Conservation (phyloP, 2,888 invertebrate species). For the Nymphalis urticae region DNA sequence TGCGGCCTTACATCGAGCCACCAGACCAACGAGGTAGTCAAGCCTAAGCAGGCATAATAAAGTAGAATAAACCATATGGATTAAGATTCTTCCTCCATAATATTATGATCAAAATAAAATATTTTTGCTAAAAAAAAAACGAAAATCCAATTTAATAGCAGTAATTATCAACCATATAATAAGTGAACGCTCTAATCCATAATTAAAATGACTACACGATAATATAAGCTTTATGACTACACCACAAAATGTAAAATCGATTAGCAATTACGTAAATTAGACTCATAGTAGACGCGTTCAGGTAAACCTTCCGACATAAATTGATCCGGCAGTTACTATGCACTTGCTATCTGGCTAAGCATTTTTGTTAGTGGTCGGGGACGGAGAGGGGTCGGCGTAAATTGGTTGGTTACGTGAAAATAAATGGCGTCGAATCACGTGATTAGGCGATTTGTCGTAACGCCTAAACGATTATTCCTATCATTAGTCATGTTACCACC, state of each 20-base stretch:
- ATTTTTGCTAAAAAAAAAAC: not conserved
- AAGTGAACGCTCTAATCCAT: constrained; percentile 19
- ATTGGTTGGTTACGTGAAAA: constrained; percentile 42
- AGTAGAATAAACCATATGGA: too few species aligned
- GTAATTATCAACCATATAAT: constrained; percentile 21
- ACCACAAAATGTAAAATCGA: constrained; percentile 43
- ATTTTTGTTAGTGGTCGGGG: constrained; percentile 27
- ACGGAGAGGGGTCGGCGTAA: constrained; percentile 25
- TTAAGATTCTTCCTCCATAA: too few species aligned
- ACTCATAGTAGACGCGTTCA: constrained; percentile 49
- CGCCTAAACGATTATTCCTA: constrained; percentile 70
- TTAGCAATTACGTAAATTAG: constrained; percentile 39
- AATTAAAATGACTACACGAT: constrained; percentile 5
- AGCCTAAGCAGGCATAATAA: too few species aligned
- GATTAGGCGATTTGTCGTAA: constrained; percentile 75
- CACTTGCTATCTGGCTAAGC: constrained; percentile 20
- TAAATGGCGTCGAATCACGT: constrained; percentile 72
- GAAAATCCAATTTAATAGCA: constrained; percentile 24
- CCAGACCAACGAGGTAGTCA: too few species aligned
- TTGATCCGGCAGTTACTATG: constrained; percentile 41
- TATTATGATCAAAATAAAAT: not conserved
- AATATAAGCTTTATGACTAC: constrained; percentile 30
- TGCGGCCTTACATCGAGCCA: too few species aligned
- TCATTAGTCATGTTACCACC: constrained; percentile 79
- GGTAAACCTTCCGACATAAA: constrained; percentile 44